A percentile compares a stretch with the other conserved stretches of the same genome.
Evolutionary conservation across 2,888 invertebrate species (phyloP).

Genomic region (Spilarctia lutea): DNA sequence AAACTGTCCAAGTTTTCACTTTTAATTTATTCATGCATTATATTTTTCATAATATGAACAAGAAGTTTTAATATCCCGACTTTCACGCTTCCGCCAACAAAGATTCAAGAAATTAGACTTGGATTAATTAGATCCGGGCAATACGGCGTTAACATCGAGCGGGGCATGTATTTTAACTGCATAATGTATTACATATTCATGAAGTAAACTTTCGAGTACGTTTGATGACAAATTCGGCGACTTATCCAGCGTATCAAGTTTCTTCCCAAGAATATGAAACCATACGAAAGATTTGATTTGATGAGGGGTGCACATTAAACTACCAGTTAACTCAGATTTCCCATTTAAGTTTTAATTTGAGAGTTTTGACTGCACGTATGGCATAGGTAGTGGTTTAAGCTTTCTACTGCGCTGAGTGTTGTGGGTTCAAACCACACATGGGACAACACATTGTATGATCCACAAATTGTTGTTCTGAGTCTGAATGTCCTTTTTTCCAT

Average conservation of each 20-base stretch:
- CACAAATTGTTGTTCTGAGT: too few species aligned
- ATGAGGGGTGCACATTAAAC: constrained; percentile 41
- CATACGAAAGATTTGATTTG: constrained; percentile 52
- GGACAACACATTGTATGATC: too few species aligned
- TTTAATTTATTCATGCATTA: neutral
- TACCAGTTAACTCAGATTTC: constrained; percentile 48
- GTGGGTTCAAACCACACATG: too few species aligned
- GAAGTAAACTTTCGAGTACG: constrained; percentile 74
- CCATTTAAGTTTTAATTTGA: constrained; percentile 11
- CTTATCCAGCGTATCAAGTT: constrained; percentile 70
- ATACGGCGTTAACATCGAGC: constrained; percentile 66
- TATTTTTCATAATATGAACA: constrained; percentile 13
- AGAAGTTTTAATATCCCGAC: constrained; percentile 7
- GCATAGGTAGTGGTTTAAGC: too few species aligned
- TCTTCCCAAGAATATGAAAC: constrained; percentile 75
- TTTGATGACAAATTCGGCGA: constrained; percentile 75
- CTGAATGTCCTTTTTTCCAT: too few species aligned
- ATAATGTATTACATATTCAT: constrained; percentile 83
- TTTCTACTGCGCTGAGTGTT: too few species aligned
- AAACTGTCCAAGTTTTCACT: neutral
- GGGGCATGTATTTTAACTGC: constrained; percentile 76
- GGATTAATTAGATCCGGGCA: constrained; percentile 60
- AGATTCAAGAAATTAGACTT: constrained; percentile 62
- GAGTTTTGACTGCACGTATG: too few species aligned
- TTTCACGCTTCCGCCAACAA: constrained; percentile 48